phyloP scores from a whole-genome alignment of 2,797 vertebrate species.

The Siniperca undulata region DNA sequence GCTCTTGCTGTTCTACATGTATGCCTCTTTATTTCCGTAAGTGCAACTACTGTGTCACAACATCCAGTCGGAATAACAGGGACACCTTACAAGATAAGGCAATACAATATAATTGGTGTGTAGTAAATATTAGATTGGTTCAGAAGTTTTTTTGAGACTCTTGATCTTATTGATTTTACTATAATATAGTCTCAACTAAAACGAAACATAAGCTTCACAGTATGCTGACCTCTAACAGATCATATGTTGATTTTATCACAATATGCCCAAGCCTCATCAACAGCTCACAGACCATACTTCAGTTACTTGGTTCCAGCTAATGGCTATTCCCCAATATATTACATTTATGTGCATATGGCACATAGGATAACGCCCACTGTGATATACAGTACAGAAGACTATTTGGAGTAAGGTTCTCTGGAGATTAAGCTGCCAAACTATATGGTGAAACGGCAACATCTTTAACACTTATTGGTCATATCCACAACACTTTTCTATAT shows the following conservation, averaged over 20 bases:
- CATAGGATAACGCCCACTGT: background rate
- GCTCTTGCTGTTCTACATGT: background rate
- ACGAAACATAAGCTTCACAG: background rate
- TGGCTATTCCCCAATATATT: conserved; percentile 13
- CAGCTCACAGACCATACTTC: conserved; percentile 22
- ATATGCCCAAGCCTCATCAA: conserved; percentile 6
- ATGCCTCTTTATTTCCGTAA: background rate
- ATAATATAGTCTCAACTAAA: background rate
- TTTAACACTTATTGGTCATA: background rate
- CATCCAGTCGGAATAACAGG: background rate
- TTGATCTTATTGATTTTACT: background rate
- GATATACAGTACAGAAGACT: background rate
- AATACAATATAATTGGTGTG: background rate
- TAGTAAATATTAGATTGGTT: background rate
- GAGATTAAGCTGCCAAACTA: background rate
- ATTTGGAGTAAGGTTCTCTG: background rate
- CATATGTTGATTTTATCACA: no score
- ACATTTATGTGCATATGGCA: background rate
- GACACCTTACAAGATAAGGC: background rate
- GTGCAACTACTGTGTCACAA: background rate
- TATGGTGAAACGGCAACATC: background rate
- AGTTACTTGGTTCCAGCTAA: conserved; percentile 18
- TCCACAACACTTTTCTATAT: background rate
- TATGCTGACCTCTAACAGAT: background rate
- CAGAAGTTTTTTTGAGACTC: background rate